Percentiles rank a stretch among this genome's conserved stretches.
phyloP scores from a whole-genome alignment of 1,140 invertebrate genomes.

The Drosophila hydei region DNA sequence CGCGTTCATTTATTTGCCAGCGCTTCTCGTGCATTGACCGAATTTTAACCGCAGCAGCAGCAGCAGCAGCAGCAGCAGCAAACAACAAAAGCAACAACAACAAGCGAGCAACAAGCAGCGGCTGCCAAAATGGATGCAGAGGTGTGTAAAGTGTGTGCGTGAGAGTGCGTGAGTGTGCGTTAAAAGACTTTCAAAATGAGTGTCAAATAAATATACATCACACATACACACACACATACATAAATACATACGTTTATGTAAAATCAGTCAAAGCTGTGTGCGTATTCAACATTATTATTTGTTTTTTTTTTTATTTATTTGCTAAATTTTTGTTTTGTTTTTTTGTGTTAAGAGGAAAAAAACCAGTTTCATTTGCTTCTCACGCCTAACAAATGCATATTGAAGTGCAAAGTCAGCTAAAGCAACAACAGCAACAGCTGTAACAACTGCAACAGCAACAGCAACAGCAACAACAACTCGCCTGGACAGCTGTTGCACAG shows the following conservation, averaged over 20 bases:
- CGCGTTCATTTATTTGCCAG: slow-evolving; percentile 41
- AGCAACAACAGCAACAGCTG: slow-evolving; percentile 12
- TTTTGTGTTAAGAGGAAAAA: neutral
- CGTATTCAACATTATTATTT: slow-evolving; percentile 1
- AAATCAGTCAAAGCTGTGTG: neutral
- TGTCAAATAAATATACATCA: no score
- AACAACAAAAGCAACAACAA: slow-evolving; percentile 17
- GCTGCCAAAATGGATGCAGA: slow-evolving; percentile 67
- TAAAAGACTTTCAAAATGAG: no score
- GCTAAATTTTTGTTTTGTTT: neutral
- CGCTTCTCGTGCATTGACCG: slow-evolving; percentile 63
- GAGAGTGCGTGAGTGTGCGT: neutral
- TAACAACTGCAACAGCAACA: slow-evolving; percentile 18
- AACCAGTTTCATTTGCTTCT: slow-evolving; percentile 22
- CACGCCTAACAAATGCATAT: slow-evolving; percentile 35
- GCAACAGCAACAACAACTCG: slow-evolving; percentile 15
- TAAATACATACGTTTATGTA: neutral
- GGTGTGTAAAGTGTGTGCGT: slow-evolving; percentile 61
- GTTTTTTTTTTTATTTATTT: slow-evolving; percentile 2
- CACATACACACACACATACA: no score
- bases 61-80: slow-evolving; percentile 22
- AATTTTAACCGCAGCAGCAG: slow-evolving; percentile 49
- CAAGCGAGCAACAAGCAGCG: slow-evolving; percentile 29
- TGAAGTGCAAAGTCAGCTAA: slow-evolving; percentile 62
- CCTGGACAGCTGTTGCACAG: slow-evolving; percentile 35